phyloP scores from a whole-genome alignment of 2,797 vertebrate species.

The Sus cebifrons region DNA sequence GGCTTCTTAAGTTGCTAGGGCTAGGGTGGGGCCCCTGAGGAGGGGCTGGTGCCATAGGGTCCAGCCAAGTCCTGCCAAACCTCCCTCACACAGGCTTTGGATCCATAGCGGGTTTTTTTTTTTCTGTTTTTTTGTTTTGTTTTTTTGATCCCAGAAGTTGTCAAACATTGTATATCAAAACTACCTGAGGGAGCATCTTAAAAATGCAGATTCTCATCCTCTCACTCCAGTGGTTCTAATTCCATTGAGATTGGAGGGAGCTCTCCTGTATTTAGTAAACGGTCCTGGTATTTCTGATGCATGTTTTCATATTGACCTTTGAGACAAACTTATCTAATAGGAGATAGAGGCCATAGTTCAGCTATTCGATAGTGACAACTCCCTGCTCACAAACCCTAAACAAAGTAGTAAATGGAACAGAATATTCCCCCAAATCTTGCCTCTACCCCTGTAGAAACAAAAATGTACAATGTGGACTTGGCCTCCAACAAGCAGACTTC shows the following conservation, averaged over 20 bases:
- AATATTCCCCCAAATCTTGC: background rate
- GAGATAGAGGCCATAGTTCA: background rate
- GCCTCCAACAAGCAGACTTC: background rate
- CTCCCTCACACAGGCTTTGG: background rate
- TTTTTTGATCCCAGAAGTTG: background rate
- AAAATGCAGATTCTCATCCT: background rate
- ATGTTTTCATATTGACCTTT: slow-evolving; percentile 6
- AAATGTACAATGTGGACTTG: background rate
- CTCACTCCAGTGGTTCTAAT: background rate
- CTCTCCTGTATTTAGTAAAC: background rate
- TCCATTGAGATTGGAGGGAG: background rate
- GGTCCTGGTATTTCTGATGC: background rate
- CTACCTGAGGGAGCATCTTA: background rate
- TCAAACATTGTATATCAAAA: background rate
- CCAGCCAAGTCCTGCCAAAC: background rate
- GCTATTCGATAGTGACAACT: background rate
- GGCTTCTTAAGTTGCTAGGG: background rate
- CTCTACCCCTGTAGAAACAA: background rate
- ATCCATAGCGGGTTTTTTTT: background rate
- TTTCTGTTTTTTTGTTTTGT: background rate
- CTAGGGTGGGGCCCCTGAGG: background rate
- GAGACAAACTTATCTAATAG: slow-evolving; percentile 1
- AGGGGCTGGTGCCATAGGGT: background rate
- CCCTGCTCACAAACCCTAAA: background rate
- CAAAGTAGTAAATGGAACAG: background rate